These are phyloP conservation scores for Marcusenius ussheri DNA, from an alignment of 2,113 vertebrate species.

Conservation along the genomic window DNA sequence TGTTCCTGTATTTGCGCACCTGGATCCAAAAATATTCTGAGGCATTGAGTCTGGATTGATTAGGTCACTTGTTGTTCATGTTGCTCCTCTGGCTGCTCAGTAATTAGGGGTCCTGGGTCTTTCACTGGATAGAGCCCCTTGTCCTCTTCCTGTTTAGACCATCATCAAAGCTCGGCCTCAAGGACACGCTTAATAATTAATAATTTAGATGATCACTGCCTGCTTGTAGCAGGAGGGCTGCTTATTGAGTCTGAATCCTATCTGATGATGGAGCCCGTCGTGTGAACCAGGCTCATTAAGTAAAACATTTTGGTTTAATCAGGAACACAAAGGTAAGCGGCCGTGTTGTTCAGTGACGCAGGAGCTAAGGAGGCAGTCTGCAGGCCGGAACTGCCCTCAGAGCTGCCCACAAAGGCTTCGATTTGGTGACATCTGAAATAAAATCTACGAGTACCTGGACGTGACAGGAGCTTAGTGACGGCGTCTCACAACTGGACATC, in stretches of 20 bases:
- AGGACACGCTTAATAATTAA: slow-evolving; percentile 88
- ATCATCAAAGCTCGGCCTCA: slow-evolving; percentile 97
- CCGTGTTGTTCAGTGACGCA: slow-evolving; percentile 53
- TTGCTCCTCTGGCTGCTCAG: slow-evolving; percentile 77
- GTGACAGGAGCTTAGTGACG: background rate
- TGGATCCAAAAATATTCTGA: background rate
- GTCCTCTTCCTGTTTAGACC: slow-evolving; percentile 86
- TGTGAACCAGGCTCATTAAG: slow-evolving; percentile 89
- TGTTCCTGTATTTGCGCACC: background rate
- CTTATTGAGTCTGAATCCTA: slow-evolving; percentile 98
- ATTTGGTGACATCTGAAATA: background rate
- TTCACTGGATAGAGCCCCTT: slow-evolving; percentile 95
- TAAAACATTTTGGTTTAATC: slow-evolving; percentile 79
- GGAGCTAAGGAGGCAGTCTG: background rate
- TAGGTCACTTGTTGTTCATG: slow-evolving; percentile 60
- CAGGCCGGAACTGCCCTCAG: background rate
- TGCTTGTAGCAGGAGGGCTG: slow-evolving; percentile 90
- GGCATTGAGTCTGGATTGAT: slow-evolving; percentile 49
- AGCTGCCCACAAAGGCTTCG: background rate
- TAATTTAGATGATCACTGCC: slow-evolving; percentile 92
- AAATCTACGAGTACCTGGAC: background rate
- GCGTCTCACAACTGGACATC: background rate
- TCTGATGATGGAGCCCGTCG: slow-evolving; percentile 92
- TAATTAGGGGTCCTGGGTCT: slow-evolving; percentile 97
- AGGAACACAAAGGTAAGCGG: slow-evolving; percentile 71